These are phyloP conservation scores for Lateolabrax maculatus DNA, from an alignment of 2,797 vertebrate species.

Conservation along the genomic window DNA sequence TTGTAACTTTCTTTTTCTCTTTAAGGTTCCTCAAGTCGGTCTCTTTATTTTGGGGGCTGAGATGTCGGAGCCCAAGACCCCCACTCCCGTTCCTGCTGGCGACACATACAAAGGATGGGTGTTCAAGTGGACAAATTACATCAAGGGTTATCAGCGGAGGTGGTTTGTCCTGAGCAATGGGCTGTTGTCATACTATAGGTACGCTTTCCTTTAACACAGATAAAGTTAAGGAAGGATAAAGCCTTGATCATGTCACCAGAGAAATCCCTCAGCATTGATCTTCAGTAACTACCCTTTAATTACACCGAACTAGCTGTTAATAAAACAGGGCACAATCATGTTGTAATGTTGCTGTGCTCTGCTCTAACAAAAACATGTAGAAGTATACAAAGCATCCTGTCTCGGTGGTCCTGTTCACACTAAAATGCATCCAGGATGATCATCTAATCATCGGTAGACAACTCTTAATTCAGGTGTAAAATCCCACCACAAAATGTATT, in stretches of 20 bases:
- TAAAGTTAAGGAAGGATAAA: not conserved
- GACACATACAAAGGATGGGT: slow-evolving; percentile 94
- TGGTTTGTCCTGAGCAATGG: slow-evolving; percentile 98
- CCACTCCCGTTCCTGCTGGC: slow-evolving; percentile 83
- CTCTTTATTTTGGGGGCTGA: slow-evolving; percentile 70
- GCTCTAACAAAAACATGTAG: not conserved
- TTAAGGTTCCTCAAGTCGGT: slow-evolving; percentile 60
- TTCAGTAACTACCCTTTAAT: not conserved
- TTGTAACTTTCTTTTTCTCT: not conserved
- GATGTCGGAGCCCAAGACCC: slow-evolving; percentile 88
- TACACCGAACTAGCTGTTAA: not conserved
- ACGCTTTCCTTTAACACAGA: slow-evolving; percentile 22
- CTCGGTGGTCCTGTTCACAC: not conserved
- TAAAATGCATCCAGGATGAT: not conserved
- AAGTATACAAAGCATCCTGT: not conserved
- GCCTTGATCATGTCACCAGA: not conserved
- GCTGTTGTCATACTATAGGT: slow-evolving; percentile 97
- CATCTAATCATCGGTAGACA: not conserved
- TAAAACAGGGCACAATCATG: not conserved
- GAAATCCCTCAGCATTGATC: not conserved
- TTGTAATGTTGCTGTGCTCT: not conserved
- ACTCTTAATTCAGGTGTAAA: not conserved
- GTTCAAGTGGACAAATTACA: slow-evolving; percentile 98
- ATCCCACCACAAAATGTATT: not conserved
- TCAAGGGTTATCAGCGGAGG: slow-evolving; percentile 95